Evolutionary conservation across 2,888 invertebrate species (phyloP).

Genomic region (Actias luna): DNA sequence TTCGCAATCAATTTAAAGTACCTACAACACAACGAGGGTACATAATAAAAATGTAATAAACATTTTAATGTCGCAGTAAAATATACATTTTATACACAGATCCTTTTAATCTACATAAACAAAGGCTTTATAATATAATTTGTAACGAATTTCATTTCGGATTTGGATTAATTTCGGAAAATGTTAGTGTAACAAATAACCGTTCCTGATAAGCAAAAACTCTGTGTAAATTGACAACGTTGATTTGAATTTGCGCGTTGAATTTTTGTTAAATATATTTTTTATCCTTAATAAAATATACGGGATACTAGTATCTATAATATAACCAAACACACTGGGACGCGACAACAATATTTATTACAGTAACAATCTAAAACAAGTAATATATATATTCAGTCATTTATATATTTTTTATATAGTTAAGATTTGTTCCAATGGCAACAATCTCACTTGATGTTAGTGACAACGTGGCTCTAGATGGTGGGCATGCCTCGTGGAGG

Average conservation of each 20-base stretch:
- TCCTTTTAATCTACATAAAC: conserved; percentile 11
- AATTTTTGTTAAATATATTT: background rate
- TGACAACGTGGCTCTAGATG: too few relatives aligned
- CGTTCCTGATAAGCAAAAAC: background rate
- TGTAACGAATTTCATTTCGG: conserved; percentile 1
- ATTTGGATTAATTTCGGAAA: conserved; percentile 1
- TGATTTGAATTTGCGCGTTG: background rate
- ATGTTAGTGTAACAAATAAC: conserved; percentile 7
- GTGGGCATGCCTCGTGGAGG: too few relatives aligned
- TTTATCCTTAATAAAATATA: background rate
- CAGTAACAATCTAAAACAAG: background rate
- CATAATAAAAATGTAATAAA: conserved; percentile 10
- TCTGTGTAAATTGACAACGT: background rate
- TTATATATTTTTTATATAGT: too few relatives aligned
- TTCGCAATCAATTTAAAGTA: background rate
- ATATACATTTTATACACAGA: conserved; percentile 10
- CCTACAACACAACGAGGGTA: background rate
- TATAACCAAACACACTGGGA: background rate
- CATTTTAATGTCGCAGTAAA: conserved; percentile 1
- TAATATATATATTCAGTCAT: background rate
- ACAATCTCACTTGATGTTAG: too few relatives aligned
- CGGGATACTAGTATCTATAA: background rate
- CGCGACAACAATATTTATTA: background rate
- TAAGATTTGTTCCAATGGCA: too few relatives aligned
- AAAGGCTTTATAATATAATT: conserved; percentile 9